Evolutionary conservation across 1,140 invertebrate species (phyloP).

Genomic region (Hylyphantes graminicola): DNA sequence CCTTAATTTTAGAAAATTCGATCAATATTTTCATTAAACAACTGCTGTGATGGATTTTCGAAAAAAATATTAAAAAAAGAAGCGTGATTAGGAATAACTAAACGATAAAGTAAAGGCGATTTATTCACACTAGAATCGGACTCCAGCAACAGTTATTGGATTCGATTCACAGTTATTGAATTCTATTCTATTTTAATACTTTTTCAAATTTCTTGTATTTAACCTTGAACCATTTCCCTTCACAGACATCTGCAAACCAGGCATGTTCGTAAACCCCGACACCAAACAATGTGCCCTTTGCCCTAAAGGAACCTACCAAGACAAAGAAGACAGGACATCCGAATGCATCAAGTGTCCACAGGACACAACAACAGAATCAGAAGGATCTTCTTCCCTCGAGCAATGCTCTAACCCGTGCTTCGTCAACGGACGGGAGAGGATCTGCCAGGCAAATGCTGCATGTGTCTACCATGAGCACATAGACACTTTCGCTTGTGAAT

Average conservation of each 20-base stretch:
- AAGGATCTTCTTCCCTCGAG: slow-evolving; percentile 79
- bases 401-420: slow-evolving; percentile 93
- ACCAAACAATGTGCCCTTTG: slow-evolving; percentile 88
- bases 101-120: too few species aligned
- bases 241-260: slow-evolving; percentile 70
- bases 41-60: too few species aligned
- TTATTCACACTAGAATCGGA: too few species aligned
- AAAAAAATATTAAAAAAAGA: too few species aligned
- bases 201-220: too few species aligned
- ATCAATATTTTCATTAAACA: too few species aligned
- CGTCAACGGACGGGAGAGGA: slow-evolving; percentile 82
- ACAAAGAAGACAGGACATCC: slow-evolving; percentile 85
- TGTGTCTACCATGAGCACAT: slow-evolving; percentile 88
- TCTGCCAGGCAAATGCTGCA: slow-evolving; percentile 88
- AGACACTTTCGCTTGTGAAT: slow-evolving; percentile 87
- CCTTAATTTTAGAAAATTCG: too few species aligned
- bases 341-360: slow-evolving; percentile 88
- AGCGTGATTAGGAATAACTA: too few species aligned
- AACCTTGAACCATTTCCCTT: slow-evolving; percentile 15
- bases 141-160: too few species aligned
- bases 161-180: too few species aligned
- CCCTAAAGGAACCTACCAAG: slow-evolving; percentile 92
- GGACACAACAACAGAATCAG: slow-evolving; percentile 88
- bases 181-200: too few species aligned
- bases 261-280: slow-evolving; percentile 85